Base-by-base conservation (phyloP, 2,888 invertebrate genomes). In the Coelopa pilipes region DNA sequence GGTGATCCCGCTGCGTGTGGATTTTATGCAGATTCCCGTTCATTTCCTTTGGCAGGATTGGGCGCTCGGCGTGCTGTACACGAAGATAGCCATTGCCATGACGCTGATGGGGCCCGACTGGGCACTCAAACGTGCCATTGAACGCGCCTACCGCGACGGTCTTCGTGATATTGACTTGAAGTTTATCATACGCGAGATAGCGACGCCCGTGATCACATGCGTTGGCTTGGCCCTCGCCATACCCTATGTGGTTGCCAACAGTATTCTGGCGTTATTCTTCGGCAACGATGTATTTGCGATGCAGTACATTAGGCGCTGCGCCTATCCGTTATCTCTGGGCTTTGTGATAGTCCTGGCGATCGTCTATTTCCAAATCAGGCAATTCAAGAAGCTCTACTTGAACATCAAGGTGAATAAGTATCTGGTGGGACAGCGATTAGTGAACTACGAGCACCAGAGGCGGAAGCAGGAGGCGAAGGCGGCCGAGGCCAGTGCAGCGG, bases 381-480 rank as follows among this genome's bases (percentile, higher is more conserved):
- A 99, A 86, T 96, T 99, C 89, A 93, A 92, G 82, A 95, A 96
- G 83, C 89, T 99, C 19, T 98, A 98, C 87, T 96, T 98, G 86
- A 98, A 98, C 88, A 99, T 99, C 84, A 98, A 98, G 89, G 99
- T 99, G 88, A 99, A 99, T 89, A 99, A 98, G 89, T 98, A 99
- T 89, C 91, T 99, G 67, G 98, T 99, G 15, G 99, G 99, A 0
- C 95, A 97, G 82, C 90, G 98, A 79, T 90, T 99, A 79, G 98
- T 99, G 46, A 99, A 99, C 89, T 99, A 99, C 89, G 97, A 99
- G 86, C 94, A 95, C 85, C 90, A 93, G 79, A 90, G 92, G 80
- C 91, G 92, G 79, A 93, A 92, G 82, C 82, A 83, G 66, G 81
- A 83, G 68, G 81, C 82, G 68, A 84, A 83, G 3, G 76, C 83